Percentiles rank a stretch among this genome's conserved stretches.
Conservation (phyloP, 2,888 invertebrate species). For the Apodemia duryi region DNA sequence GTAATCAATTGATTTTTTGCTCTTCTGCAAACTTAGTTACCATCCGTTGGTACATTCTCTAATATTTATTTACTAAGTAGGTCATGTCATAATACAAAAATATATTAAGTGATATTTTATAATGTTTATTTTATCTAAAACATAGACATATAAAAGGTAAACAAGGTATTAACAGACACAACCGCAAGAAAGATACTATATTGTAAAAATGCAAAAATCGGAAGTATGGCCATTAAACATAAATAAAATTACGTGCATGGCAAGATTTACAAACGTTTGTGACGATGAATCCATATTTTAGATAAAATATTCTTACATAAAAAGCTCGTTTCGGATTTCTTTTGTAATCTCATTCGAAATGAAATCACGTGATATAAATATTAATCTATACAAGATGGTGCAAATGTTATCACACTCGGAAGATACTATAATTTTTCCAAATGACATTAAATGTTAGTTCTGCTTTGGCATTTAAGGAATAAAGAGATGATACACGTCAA, state of each 20-base stretch:
- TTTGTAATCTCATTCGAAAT: slow-evolving; percentile 9
- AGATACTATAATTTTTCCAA: too few relatives aligned
- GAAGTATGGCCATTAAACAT: background rate
- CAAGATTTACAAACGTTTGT: background rate
- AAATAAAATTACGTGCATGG: background rate
- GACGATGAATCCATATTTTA: background rate
- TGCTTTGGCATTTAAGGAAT: too few relatives aligned
- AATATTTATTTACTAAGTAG: background rate
- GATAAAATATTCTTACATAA: slow-evolving; percentile 6
- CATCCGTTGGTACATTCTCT: background rate
- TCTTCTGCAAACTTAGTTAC: too few relatives aligned
- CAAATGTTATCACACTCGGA: too few relatives aligned
- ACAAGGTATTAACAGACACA: background rate
- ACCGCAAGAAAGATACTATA: background rate
- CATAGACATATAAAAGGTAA: background rate
- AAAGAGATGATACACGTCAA: too few relatives aligned
- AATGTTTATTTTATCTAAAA: slow-evolving; percentile 9
- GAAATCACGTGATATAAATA: background rate
- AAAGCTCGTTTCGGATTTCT: slow-evolving; percentile 4
- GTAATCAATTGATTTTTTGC: too few relatives aligned
- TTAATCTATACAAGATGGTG: background rate
- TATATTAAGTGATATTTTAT: slow-evolving; percentile 8
- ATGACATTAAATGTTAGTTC: too few relatives aligned
- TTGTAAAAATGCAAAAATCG: background rate
- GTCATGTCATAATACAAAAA: slow-evolving; percentile 6